Evolutionary conservation across 2,113 vertebrate genomes (phyloP).

Genomic region (Pseudolaguvia tuberculata): DNA sequence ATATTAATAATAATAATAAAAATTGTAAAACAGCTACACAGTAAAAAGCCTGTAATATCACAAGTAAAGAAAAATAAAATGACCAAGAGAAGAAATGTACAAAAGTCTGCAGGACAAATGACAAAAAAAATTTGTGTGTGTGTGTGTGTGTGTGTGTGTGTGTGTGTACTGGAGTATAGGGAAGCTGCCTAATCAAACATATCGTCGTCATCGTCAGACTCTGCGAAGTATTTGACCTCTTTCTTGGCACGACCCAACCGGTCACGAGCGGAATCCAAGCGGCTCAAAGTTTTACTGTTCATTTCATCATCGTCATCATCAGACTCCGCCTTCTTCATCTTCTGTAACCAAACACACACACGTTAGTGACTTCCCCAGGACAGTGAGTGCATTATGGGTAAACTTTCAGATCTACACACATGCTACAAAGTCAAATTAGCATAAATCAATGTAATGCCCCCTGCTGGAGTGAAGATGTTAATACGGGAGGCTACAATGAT

Average conservation of each 20-base stretch:
- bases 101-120: constrained; percentile 88
- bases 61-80: constrained; percentile 89
- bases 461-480: neutral
- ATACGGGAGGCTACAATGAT: neutral
- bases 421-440: too few relatives aligned
- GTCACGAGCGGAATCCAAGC: constrained; percentile 70
- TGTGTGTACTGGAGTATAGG: constrained; percentile 4
- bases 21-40: constrained; percentile 98
- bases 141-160: constrained; percentile 37
- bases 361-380: too few relatives aligned
- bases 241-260: constrained; percentile 85
- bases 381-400: too few relatives aligned
- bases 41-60: constrained; percentile 95
- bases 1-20: constrained; percentile 81
- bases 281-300: constrained; percentile 68
- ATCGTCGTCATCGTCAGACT: constrained; percentile 83
- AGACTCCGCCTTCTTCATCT: constrained; percentile 78
- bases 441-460: neutral
- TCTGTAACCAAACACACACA: constrained; percentile 63
- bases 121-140: constrained; percentile 65
- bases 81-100: constrained; percentile 88
- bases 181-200: constrained; percentile 86
- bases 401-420: too few relatives aligned
- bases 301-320: constrained; percentile 62
- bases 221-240: constrained; percentile 92